phyloP scores from a whole-genome alignment of 2,888 invertebrate species.

The Caenorhabditis wallacei region DNA sequence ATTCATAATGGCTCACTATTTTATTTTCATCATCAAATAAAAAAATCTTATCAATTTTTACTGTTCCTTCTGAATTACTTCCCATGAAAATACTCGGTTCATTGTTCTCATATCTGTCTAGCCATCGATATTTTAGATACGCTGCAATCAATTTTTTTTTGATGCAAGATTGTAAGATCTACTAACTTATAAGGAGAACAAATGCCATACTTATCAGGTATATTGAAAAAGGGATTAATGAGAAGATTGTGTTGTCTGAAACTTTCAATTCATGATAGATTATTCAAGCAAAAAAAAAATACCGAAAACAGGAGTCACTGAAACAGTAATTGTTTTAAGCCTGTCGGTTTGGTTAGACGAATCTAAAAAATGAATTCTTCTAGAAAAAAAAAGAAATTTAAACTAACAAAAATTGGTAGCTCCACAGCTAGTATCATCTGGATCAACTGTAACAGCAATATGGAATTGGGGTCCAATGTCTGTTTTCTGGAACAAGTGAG shows the following conservation, averaged over 20 bases:
- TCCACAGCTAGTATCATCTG: slow-evolving; percentile 19
- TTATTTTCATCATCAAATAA: background rate
- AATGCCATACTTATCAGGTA: background rate
- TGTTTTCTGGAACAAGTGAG: no score
- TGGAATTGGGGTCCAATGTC: slow-evolving; percentile 29
- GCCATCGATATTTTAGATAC: slow-evolving; percentile 5
- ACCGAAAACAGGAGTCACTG: background rate
- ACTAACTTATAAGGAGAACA: slow-evolving; percentile 18
- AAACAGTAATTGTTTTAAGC: background rate
- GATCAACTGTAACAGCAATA: slow-evolving; percentile 10
- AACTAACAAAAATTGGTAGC: no score
- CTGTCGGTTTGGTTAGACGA: background rate
- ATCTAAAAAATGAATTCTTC: no score
- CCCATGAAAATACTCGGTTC: slow-evolving; percentile 17
- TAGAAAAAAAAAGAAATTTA: no score
- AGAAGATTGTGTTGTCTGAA: background rate
- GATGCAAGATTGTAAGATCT: background rate
- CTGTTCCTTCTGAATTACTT: background rate
- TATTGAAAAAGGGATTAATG: background rate
- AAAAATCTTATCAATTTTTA: background rate
- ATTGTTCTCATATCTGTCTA: slow-evolving; percentile 16
- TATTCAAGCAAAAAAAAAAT: no score
- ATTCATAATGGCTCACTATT: slow-evolving; percentile 32
- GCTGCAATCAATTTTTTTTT: slow-evolving; percentile 4
- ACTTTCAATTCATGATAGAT: background rate